Evolutionary conservation across 2,797 vertebrate genomes (phyloP).

Genomic region (Leontocebus nigricollis): DNA sequence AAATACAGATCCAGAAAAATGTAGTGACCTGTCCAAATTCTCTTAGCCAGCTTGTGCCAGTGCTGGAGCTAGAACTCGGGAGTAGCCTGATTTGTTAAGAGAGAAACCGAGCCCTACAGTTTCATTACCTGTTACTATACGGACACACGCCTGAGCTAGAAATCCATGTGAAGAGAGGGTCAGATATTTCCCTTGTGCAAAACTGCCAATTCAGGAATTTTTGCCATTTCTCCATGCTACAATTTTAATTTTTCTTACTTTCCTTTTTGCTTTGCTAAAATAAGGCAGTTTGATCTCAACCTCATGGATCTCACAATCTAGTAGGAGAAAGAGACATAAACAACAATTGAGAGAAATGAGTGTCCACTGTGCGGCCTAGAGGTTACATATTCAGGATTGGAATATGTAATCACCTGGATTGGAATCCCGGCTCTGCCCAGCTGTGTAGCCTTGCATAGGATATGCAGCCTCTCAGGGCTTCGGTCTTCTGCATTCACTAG

Average conservation of each 20-base stretch:
- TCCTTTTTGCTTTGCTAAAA: background rate
- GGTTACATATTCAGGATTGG: background rate
- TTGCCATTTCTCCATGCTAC: background rate
- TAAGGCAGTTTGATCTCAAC: background rate
- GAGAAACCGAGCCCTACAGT: background rate
- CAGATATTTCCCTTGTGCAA: background rate
- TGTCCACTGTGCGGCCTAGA: accelerated
- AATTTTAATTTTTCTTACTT: background rate
- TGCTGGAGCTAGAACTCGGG: background rate
- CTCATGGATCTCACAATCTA: background rate
- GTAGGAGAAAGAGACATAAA: background rate
- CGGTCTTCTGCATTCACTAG: no score
- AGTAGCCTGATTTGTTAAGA: background rate
- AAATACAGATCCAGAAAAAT: background rate
- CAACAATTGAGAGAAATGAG: background rate
- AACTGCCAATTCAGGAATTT: background rate
- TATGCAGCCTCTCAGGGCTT: background rate
- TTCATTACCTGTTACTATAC: background rate
- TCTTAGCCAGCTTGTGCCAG: background rate
- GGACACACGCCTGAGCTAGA: background rate
- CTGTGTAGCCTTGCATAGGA: background rate
- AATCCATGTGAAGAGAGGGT: background rate
- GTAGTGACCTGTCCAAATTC: background rate
- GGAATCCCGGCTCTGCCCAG: background rate
- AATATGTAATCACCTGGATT: background rate